Base-by-base conservation (phyloP, 2,888 invertebrate genomes). In the Pachycephus smyrnensis region DNA sequence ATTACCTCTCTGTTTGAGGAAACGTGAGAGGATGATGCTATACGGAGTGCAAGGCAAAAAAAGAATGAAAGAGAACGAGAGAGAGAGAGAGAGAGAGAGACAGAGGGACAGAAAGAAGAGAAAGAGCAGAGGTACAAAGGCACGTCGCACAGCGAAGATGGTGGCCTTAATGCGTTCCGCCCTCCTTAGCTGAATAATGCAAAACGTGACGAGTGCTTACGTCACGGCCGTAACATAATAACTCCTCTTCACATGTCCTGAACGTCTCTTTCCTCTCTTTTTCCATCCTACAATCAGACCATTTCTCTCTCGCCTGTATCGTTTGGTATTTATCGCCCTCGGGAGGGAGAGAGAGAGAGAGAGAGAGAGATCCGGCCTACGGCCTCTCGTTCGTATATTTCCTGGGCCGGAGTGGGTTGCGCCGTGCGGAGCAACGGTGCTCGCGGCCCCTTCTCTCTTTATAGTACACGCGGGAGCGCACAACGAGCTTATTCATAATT, bases 401-500 rank as follows among this genome's bases (percentile, higher is more conserved):
- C 40, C 40, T 15, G 40, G 15, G 40, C 40, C 40, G 6, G 1
- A 40, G 40, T 12, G 15, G 40, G 4, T 15, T 15, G 15, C 15
- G 40, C n/a, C 15, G 40, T 40, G 15, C 40, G 15, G 40, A 4
- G 15, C 40, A 40, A 12, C 71, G n/a, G 31, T n/a, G 32, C 71
- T 15, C 71, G 30, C 71, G 71, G 71, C 71, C 71, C 71, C n/a
- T 30, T n/a, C 32, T n/a, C 32, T 15, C 32, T 71, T 71, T 32
- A 71, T 71, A 73, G 36, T 33, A 37, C 73, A 30, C 32, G 33
- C n/a, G 73, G 76, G 73, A 40, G 37, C 40, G 76, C 74, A 37
- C 31, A 77, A 77, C 74, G 77, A 77, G 77, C 73, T 77, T 77
- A 77, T 77, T 74, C 74, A 74, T 77, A 77, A 77, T 77, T 77